Base-by-base conservation (phyloP, 2,113 vertebrate genomes). In the Suricata suricatta region DNA sequence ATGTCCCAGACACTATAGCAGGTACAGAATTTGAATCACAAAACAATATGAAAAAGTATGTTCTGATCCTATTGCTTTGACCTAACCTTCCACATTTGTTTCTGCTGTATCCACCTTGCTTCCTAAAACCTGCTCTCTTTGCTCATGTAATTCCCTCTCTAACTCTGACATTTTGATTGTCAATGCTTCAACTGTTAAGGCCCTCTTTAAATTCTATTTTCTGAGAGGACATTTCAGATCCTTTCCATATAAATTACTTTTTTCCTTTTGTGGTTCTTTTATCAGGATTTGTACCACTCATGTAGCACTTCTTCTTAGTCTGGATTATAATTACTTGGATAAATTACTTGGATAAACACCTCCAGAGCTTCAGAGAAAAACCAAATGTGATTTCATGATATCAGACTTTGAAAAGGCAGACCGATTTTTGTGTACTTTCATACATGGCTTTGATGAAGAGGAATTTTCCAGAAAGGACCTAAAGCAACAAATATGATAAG, bases 1-100 rank as follows among this genome's bases (percentile, higher is more conserved):
- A 85, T 16, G 68, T 89, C 31, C 35, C 64, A 90, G 96, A 14
- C 93, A 81, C 87, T 93, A 68, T 38, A 89, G 44, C 72, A 57
- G 80, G 79, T 84, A 79, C 14, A 92, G 71, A 85, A 88, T 96
- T 86, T 93, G 60, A 96, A 93, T 98, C 88, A 86, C 89, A 94
- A 91, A 95, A 76, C 82, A 79, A 69, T 54, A 84, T 95, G 82
- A 68, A 86, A 97, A 95, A 50, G n/a, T 81, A n/a, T 90, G 91
- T 72, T 90, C 68, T 1, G 23, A 82, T 68, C 52, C 31, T 85
- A 14, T 29, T 74, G 85, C 77, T 93, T 92, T 95, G 77, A 88
- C 91, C 31, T 91, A 63, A 95, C 68, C 41, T 93, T 89, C 35
- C 21, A 90, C 64, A 54, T 82, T 77, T 57, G 7, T 79, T 94